Evolutionary conservation across 2,113 vertebrate genomes (phyloP).

Genomic region (Argyrosomus japonicus): DNA sequence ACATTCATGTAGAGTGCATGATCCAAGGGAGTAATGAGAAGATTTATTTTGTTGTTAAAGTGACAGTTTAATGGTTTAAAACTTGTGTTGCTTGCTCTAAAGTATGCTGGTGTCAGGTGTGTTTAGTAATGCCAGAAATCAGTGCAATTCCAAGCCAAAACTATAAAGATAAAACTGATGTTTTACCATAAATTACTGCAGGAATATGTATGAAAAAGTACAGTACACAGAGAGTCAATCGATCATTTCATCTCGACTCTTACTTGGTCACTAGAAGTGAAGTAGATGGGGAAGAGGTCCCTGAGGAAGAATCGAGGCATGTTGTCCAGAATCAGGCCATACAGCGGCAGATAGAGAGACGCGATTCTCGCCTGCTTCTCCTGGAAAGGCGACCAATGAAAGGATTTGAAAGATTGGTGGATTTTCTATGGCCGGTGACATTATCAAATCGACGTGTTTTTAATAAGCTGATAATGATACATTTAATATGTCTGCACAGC

Average conservation of each 20-base stretch:
- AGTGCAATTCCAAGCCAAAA: too few relatives aligned
- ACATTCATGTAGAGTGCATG: too few relatives aligned
- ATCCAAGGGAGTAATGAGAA: not conserved
- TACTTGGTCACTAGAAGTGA: conserved; percentile 95
- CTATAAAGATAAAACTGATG: too few relatives aligned
- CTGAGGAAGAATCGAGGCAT: conserved; percentile 98
- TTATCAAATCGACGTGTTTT: not conserved
- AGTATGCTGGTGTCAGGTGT: too few relatives aligned
- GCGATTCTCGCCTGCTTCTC: conserved; percentile 95
- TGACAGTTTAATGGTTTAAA: not conserved
- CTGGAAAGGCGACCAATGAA: conserved; percentile 74
- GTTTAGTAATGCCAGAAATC: too few relatives aligned
- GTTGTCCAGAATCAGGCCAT: conserved; percentile 98
- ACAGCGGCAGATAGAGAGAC: conserved; percentile 95
- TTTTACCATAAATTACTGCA: not conserved
- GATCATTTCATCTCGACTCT: conserved; percentile 10
- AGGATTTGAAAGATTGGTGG: not conserved
- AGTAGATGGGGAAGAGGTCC: conserved; percentile 93
- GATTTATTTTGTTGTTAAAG: not conserved
- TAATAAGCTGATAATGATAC: not conserved
- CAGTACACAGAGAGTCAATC: not conserved
- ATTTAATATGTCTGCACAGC: not conserved
- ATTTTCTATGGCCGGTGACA: not conserved
- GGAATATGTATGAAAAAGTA: not conserved
- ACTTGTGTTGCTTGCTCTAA: not conserved